Evolutionary conservation across 2,888 invertebrate genomes (phyloP).

Genomic region (Drosophila robusta): DNA sequence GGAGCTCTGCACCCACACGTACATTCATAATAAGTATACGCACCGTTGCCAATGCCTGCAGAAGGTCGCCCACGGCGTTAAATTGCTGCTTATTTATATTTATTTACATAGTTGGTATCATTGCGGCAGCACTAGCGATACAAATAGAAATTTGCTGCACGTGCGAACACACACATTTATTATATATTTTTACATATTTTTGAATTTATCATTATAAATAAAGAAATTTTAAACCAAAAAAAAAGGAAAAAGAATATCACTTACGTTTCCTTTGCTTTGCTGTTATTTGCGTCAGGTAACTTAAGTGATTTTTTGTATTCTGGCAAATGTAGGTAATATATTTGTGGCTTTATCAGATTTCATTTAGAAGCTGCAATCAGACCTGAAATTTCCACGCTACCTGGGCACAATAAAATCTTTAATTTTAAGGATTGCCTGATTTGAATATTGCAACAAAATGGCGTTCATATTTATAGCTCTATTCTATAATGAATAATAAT

Average conservation of each 20-base stretch:
- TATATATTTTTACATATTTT: no score
- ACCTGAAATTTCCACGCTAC: no score
- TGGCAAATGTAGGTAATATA: no score
- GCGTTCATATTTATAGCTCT: neutral
- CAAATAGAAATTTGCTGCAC: neutral
- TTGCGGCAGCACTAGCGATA: neutral
- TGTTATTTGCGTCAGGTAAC: no score
- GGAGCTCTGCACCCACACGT: neutral
- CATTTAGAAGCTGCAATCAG: no score
- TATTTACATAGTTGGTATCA: neutral
- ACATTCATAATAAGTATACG: slow-evolving; percentile 21
- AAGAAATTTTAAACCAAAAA: neutral
- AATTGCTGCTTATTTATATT: neutral
- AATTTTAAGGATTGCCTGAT: no score
- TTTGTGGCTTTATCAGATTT: no score
- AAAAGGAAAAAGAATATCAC: no score
- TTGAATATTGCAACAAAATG: no score
- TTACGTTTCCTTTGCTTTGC: no score
- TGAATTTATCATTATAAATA: neutral
- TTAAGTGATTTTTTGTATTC: no score
- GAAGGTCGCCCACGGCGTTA: neutral
- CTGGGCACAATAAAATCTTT: no score
- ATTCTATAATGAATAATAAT: neutral
- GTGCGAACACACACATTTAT: neutral
- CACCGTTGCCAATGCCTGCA: slow-evolving; percentile 1